These are phyloP conservation scores for Uria lomvia DNA, from an alignment of 2,113 vertebrate species.

Conservation along the genomic window DNA sequence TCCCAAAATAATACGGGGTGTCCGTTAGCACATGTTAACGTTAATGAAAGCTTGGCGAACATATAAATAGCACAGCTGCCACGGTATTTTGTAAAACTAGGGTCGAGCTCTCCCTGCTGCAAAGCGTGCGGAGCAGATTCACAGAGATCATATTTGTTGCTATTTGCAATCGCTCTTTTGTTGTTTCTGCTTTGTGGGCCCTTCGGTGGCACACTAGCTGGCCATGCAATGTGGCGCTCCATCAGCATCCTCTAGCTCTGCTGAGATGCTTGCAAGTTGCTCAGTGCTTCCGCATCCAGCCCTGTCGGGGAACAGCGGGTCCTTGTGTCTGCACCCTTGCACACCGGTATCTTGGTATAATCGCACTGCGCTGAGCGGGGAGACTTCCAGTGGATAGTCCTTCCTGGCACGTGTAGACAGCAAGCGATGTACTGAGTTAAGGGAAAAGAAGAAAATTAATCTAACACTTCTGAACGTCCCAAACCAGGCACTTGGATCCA, in stretches of 20 bases:
- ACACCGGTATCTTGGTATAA: background rate
- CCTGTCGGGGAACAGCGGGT: background rate
- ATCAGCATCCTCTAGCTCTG: background rate
- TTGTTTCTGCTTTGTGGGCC: background rate
- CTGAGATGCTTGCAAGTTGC: background rate
- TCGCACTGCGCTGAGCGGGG: rapidly evolving
- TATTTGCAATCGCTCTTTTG: background rate
- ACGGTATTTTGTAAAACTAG: background rate
- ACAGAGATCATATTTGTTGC: background rate
- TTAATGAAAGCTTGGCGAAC: conserved; percentile 25
- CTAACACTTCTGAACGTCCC: background rate
- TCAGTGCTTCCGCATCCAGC: background rate
- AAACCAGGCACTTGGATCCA: background rate
- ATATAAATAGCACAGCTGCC: conserved; percentile 28
- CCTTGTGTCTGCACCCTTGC: background rate
- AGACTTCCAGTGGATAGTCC: background rate
- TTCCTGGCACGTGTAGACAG: background rate
- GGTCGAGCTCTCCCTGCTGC: background rate
- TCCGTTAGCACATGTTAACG: conserved; percentile 22
- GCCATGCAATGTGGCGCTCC: background rate
- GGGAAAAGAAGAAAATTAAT: background rate
- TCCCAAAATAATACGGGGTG: background rate
- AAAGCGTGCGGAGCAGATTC: background rate
- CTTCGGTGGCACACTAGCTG: background rate
- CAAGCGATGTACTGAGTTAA: background rate